Evolutionary conservation across 2,113 vertebrate genomes (phyloP).

Genomic region (Thalassoma bifasciatum): DNA sequence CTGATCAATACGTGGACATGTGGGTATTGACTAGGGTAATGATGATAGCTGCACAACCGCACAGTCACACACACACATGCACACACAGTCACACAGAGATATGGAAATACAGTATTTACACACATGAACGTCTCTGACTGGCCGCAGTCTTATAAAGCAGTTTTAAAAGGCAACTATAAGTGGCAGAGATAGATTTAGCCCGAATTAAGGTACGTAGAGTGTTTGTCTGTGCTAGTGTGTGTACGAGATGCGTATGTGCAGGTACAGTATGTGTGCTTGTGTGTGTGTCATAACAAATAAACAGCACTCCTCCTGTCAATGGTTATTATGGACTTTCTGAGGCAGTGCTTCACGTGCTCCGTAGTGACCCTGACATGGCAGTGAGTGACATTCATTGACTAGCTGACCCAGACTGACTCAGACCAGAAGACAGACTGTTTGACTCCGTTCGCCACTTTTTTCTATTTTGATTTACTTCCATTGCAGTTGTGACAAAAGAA

Average conservation of each 20-base stretch:
- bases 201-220: constrained; percentile 34
- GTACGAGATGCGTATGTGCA: background rate
- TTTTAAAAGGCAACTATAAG: constrained; percentile 45
- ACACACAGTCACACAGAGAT: background rate
- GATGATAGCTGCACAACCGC: constrained; percentile 72
- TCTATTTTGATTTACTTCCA: constrained; percentile 37
- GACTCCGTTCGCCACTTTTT: constrained; percentile 38
- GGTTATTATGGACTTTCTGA: constrained; percentile 69
- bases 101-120: constrained; percentile 49
- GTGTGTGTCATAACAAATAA: constrained; percentile 69
- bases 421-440: constrained; percentile 42
- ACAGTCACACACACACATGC: background rate
- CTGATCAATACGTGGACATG: constrained; percentile 78
- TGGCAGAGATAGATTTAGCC: constrained; percentile 45
- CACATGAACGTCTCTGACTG: constrained; percentile 8
- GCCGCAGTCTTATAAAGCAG: constrained; percentile 21
- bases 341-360: constrained; percentile 61
- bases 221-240: background rate
- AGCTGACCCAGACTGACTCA: constrained; percentile 58
- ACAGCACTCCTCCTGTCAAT: constrained; percentile 53
- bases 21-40: constrained; percentile 80
- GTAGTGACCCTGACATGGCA: constrained; percentile 64
- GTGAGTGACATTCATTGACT: constrained; percentile 70
- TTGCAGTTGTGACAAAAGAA: constrained; percentile 22
- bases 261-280: constrained; percentile 14